phyloP scores from a whole-genome alignment of 23 tunicate species.

The Clavelina lepadiformis region DNA sequence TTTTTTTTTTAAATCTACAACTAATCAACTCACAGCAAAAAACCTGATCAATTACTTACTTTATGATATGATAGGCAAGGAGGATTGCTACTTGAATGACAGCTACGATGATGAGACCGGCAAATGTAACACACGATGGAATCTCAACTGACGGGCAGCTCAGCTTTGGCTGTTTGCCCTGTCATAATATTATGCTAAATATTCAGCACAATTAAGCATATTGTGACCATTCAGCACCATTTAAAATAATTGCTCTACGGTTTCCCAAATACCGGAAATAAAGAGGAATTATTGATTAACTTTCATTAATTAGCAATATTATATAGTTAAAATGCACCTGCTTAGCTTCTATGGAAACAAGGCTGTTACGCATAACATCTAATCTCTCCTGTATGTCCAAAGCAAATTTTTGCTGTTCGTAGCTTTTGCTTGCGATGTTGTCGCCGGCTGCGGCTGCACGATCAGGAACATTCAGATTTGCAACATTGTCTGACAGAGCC shows the following conservation, averaged over 20 bases:
- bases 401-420: conserved; percentile 12
- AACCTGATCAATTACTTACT: conserved; percentile 25
- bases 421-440: conserved; percentile 3
- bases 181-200: too few relatives aligned
- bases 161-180: too few relatives aligned
- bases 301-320: too few relatives aligned
- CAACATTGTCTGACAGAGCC: not conserved
- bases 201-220: too few relatives aligned
- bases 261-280: too few relatives aligned
- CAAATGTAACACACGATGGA: conserved; percentile 59
- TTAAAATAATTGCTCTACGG: too few relatives aligned
- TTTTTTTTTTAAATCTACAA: not conserved
- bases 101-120: conserved; percentile 33
- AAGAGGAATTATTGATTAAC: too few relatives aligned
- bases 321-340: conserved; percentile 2
- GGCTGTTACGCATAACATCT: conserved; percentile 2
- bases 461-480: not conserved
- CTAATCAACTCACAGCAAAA: not conserved
- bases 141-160: conserved; percentile 62
- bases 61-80: conserved; percentile 44
- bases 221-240: too few relatives aligned
- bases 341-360: conserved; percentile 8
- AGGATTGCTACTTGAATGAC: conserved; percentile 49
- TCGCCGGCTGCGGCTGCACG: not conserved
- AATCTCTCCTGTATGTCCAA: conserved; percentile 5